Percentiles rank a stretch among this genome's conserved stretches.
Evolutionary conservation across 2,113 vertebrate genomes (phyloP).

Genomic region (Plotosus lineatus): DNA sequence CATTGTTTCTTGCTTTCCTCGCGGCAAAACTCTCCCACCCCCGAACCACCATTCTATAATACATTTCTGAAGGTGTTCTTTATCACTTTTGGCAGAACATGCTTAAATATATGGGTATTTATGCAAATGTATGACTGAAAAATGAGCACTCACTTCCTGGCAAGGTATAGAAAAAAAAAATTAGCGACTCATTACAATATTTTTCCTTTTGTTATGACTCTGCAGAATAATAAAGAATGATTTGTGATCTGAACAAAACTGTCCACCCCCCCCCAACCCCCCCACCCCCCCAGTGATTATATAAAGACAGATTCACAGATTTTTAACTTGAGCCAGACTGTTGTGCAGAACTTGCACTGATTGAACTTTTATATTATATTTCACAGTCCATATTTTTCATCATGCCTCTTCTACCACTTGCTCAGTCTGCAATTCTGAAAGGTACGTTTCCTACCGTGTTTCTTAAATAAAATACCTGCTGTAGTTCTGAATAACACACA

Average conservation of each 20-base stretch:
- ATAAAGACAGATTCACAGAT: conserved; percentile 35
- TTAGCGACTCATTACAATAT: conserved; percentile 70
- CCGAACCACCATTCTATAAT: conserved; percentile 8
- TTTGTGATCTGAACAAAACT: conserved; percentile 66
- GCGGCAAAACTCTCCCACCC: background rate
- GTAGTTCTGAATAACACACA: background rate
- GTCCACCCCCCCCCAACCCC: conserved; percentile 48
- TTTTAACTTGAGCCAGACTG: conserved; percentile 20
- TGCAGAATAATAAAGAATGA: conserved; percentile 70
- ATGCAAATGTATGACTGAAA: conserved; percentile 73
- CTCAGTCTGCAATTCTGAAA: background rate
- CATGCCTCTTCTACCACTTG: conserved; percentile 25
- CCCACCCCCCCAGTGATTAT: conserved; percentile 45
- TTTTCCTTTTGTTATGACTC: conserved; percentile 71
- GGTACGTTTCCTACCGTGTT: background rate
- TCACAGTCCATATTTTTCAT: conserved; percentile 39
- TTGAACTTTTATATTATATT: conserved; percentile 34
- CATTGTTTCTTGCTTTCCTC: background rate
- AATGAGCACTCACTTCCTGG: conserved; percentile 65
- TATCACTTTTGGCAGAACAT: conserved; percentile 70
- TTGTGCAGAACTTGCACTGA: conserved; percentile 19
- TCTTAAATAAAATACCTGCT: background rate
- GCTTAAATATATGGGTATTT: conserved; percentile 70
- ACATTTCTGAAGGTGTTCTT: conserved; percentile 60
- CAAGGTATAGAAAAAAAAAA: conserved; percentile 59